Evolutionary conservation across 2,888 invertebrate genomes (phyloP), one percentile per base, ranked within the genome.

Genomic region (Teleogryllus oceanicus): DNA sequence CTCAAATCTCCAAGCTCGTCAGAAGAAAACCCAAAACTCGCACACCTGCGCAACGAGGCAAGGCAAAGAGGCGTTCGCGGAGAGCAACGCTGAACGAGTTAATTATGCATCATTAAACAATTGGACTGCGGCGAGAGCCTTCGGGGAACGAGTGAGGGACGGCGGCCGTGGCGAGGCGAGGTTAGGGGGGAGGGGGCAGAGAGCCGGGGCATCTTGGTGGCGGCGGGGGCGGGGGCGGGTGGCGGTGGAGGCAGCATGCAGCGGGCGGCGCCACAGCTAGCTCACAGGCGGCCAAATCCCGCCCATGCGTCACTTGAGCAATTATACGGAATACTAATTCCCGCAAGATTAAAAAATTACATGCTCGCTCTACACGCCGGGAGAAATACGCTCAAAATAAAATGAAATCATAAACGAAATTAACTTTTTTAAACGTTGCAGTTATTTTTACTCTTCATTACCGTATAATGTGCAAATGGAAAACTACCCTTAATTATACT

Each of bases 71-170:
- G 37, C 37, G 37, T 37, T 37, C 5, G 37, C 37, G 37, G 37
- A 37, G 37, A 37, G 37, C 37, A 37, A 37, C 37, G 37, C 37
- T 18, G n/a, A 62, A 62, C 62, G n/a, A 62, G 62, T 62, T 62
- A 62, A 62, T 62, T 62, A 62, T 62, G 62, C 62, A n/a, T 62
- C 62, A 62, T 62, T 62, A 62, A 62, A n/a, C 62, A 62, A 62
- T 62, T 62, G 16, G 37, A 37, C 62, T 62, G 62, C 62, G 62
- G 16, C 5, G 62, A 62, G n/a, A 62, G 62, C 62, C n/a, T 62
- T 62, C 37, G 37, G 37, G 37, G 37, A 37, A 37, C 37, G 8
- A 37, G 37, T 37, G 37, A 37, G 37, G 37, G 37, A 37, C 37
- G 37, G 37, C 8, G 37, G 37, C 1, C 37, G 37, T 0, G 37